Percentiles rank a stretch among this genome's conserved stretches.
Conservation (phyloP, 2,113 vertebrate species). For the Apeltes quadracus region DNA sequence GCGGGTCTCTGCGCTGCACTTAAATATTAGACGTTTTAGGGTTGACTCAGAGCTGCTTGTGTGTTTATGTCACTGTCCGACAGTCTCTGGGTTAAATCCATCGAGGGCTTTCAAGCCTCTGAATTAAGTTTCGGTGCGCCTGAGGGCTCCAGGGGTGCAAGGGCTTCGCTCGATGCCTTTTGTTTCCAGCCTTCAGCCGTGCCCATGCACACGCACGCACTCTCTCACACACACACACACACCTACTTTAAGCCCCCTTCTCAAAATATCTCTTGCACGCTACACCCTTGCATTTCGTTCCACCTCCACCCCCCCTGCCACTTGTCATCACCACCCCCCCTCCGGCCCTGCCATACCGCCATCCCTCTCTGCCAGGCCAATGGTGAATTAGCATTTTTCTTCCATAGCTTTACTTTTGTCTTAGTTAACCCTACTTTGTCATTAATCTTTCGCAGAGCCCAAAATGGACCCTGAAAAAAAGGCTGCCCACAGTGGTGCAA, state of each 20-base stretch:
- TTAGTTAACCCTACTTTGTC: constrained; percentile 65
- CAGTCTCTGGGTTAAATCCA: constrained; percentile 58
- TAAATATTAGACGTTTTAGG: constrained; percentile 46
- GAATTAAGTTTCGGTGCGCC: constrained; percentile 58
- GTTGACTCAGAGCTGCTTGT: constrained; percentile 18
- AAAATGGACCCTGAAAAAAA: constrained; percentile 66
- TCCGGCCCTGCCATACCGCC: neutral
- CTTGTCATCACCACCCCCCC: constrained; percentile 32
- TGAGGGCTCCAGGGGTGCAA: constrained; percentile 36
- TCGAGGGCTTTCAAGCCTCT: constrained; percentile 51
- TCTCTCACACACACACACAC: constrained; percentile 37
- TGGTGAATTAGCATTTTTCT: constrained; percentile 78
- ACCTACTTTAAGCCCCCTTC: constrained; percentile 43
- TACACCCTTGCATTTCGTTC: constrained; percentile 63
- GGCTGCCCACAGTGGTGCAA: constrained; percentile 48
- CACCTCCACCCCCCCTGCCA: constrained; percentile 46
- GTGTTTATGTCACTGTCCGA: constrained; percentile 55
- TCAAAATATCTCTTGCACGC: constrained; percentile 71
- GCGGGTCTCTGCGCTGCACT: constrained; percentile 6
- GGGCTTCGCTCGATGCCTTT: constrained; percentile 46
- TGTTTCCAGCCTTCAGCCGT: constrained; percentile 53
- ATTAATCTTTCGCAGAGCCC: constrained; percentile 75
- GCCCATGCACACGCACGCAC: constrained; percentile 34
- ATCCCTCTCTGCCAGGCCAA: constrained; percentile 35
- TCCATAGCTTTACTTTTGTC: constrained; percentile 73